Evolutionary conservation across 2,888 invertebrate genomes (phyloP), one percentile per base, ranked within the genome.

Genomic region (Smittia aterrima): DNA sequence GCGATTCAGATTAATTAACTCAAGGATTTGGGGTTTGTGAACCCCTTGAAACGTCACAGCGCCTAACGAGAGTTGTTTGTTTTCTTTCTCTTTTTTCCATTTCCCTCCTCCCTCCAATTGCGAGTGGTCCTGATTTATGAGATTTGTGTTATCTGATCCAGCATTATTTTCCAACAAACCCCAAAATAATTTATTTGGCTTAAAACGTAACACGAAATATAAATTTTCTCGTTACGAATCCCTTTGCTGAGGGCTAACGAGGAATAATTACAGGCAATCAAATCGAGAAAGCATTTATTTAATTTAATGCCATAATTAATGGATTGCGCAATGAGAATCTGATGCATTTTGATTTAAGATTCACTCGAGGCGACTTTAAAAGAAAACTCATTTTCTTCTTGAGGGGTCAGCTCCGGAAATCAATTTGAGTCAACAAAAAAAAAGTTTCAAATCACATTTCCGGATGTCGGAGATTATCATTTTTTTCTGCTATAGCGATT

Each of bases 71-170:
- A 47, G 47, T 47, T 47, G 47, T 47, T 47, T 47, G 47, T 47
- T 47, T 47, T 47, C 47, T 11, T 11, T 47, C n/a, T 47, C 16
- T 6, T 47, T 47, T n/a, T 38, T 38, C 38, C 6, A 38, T 38
- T 38, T 47, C 47, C 47, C 16, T 47, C n/a, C 47, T 16, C n/a
- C 16, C 47, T 47, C n/a, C 47, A n/a, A 9, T n/a, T 47, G 47
- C 47, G 11, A 47, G 2, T 16, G 16, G 47, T 47, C 47, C 47
- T 47, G 47, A 47, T 47, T 47, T 47, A 47, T 47, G 47, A 47
- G 47, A 47, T 47, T 47, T 47, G 47, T 47, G 47, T 47, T 47
- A 47, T 47, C 47, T 47, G 47, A 47, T 47, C 47, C 47, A n/a
- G 47, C 47, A 47, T 47, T 11, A 47, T 47, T 47, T 47, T 47